phyloP scores from a whole-genome alignment of 1,140 invertebrate genomes.

The Trachymyrmex septentrionalis region DNA sequence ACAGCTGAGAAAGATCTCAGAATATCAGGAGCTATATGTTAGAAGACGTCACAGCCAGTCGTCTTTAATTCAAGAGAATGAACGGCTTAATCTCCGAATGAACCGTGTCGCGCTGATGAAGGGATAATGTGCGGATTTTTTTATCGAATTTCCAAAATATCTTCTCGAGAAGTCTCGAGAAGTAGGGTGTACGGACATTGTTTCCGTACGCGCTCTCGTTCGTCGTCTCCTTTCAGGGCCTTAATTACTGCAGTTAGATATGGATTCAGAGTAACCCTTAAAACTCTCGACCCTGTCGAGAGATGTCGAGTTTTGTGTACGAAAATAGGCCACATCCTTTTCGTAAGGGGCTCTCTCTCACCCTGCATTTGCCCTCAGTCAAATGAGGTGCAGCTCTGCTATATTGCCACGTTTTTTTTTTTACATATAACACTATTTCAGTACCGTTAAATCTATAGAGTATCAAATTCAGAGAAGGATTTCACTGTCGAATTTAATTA shows the following conservation, averaged over 20 bases:
- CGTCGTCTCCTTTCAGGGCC: conserved; percentile 25
- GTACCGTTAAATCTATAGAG: too few relatives aligned
- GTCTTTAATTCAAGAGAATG: conserved; percentile 20
- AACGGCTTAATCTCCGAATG: not conserved
- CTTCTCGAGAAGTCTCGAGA: not conserved
- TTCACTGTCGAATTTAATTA: too few relatives aligned
- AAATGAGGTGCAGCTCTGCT: conserved; percentile 46
- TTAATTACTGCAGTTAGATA: conserved; percentile 67
- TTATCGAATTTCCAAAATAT: conserved; percentile 35
- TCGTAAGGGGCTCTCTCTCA: conserved; percentile 36
- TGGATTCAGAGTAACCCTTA: conserved; percentile 60
- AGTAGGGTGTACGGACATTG: conserved; percentile 56
- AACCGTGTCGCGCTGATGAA: conserved; percentile 11
- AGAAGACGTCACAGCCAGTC: conserved; percentile 10
- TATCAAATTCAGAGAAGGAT: too few relatives aligned
- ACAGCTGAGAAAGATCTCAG: not conserved
- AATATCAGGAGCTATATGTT: not conserved
- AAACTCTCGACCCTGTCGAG: conserved; percentile 46
- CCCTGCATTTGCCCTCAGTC: conserved; percentile 45
- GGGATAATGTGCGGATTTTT: not conserved
- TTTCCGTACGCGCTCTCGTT: conserved; percentile 57
- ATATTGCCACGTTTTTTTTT: conserved; percentile 34
- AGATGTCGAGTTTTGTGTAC: conserved; percentile 48
- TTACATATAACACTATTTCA: conserved; percentile 29
- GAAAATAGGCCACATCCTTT: conserved; percentile 70